Conservation (phyloP, 2,888 invertebrate genomes). For the Julus scandinavius region DNA sequence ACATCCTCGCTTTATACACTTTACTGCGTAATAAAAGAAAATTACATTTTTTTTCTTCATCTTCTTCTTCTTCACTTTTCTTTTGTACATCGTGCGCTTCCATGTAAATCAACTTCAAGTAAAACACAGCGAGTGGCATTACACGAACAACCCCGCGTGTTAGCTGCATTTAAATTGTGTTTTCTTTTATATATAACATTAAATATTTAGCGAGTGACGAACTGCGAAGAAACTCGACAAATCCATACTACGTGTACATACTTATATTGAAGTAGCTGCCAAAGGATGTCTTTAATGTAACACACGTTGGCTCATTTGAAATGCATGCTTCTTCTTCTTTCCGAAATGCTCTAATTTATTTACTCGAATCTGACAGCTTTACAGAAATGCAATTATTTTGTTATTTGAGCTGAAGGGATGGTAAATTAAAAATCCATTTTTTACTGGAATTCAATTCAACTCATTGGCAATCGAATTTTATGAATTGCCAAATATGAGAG, state of each 20-base stretch:
- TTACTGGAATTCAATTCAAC: background rate
- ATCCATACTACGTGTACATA: conserved; percentile 15
- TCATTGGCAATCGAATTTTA: background rate
- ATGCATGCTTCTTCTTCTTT: background rate
- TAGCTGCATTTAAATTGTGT: background rate
- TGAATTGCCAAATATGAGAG: background rate
- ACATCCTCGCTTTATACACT: conserved; percentile 39
- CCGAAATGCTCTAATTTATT: background rate
- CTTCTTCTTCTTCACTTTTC: background rate
- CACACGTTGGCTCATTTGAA: conserved; percentile 25
- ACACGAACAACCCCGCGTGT: background rate
- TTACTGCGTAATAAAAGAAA: conserved; percentile 38
- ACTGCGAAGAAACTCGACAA: conserved; percentile 34
- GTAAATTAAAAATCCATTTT: background rate
- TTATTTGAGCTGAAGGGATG: background rate
- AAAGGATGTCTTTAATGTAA: conserved; percentile 24
- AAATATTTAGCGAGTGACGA: conserved; percentile 43
- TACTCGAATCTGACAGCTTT: conserved; percentile 36
- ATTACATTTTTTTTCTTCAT: conserved; percentile 22
- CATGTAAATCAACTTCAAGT: conserved; percentile 37
- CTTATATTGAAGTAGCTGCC: conserved; percentile 28
- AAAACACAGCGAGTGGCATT: background rate
- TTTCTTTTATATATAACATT: conserved; percentile 10
- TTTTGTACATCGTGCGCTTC: background rate
- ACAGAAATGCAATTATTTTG: conserved; percentile 20